Percentiles rank a stretch among this genome's conserved stretches.
Evolutionary conservation across 2,888 invertebrate species (phyloP).

Genomic region (Drosophila engyochracea): DNA sequence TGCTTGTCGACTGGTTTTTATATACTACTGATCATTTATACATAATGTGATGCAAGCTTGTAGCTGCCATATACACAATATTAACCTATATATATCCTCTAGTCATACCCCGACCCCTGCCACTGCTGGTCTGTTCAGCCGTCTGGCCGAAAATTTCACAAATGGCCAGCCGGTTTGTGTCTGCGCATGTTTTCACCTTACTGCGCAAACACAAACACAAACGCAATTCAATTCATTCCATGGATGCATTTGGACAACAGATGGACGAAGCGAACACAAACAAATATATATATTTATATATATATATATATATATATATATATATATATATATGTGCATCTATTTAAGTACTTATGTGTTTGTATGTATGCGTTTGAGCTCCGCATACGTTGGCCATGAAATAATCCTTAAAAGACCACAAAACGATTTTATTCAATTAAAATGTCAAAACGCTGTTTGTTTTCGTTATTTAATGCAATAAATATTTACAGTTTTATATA

Average conservation of each 20-base stretch:
- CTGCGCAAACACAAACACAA: slow-evolving; percentile 76
- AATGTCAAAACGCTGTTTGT: slow-evolving; percentile 81
- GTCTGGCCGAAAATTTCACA: slow-evolving; percentile 36
- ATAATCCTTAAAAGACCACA: slow-evolving; percentile 80
- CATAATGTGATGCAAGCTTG: slow-evolving; percentile 47
- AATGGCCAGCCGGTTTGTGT: slow-evolving; percentile 32
- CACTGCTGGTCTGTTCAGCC: slow-evolving; percentile 5
- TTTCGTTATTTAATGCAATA: slow-evolving; percentile 79
- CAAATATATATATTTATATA: not conserved
- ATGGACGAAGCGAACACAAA: slow-evolving; percentile 34
- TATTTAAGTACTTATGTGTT: slow-evolving; percentile 19
- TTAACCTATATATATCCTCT: slow-evolving; percentile 1
- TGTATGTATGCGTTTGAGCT: slow-evolving; percentile 10
- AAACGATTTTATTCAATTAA: slow-evolving; percentile 80
- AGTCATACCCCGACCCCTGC: not conserved
- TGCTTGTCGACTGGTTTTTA: slow-evolving; percentile 7
- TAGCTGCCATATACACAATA: slow-evolving; percentile 15
- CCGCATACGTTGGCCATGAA: slow-evolving; percentile 73
- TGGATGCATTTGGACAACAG: slow-evolving; percentile 69
- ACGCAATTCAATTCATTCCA: slow-evolving; percentile 73
- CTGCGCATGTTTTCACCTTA: slow-evolving; percentile 71
- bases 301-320: slow-evolving; percentile 3
- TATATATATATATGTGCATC: not conserved
- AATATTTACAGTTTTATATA: slow-evolving; percentile 71
- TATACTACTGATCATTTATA: slow-evolving; percentile 14